Conservation (phyloP, 23 tunicate genomes). For the Ciona savignyi region DNA sequence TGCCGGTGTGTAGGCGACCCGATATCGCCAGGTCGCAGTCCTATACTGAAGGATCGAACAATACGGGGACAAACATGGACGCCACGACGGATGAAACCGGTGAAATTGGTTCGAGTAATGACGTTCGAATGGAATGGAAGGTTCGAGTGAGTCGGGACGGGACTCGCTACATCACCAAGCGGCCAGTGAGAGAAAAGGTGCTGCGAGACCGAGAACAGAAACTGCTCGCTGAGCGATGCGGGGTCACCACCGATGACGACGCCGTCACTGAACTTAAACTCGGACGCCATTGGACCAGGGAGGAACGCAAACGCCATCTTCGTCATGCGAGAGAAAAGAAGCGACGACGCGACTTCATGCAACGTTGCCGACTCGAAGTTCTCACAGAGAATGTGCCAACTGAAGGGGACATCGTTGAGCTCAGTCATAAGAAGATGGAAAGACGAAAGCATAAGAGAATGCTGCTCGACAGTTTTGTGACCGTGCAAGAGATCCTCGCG, state of each 20-base stretch:
- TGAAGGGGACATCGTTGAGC: slow-evolving; percentile 40
- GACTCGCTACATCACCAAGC: slow-evolving; percentile 60
- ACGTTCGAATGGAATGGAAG: slow-evolving; percentile 49
- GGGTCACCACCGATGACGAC: slow-evolving; percentile 47
- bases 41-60: slow-evolving; percentile 3
- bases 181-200: slow-evolving; percentile 50
- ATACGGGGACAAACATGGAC: background rate
- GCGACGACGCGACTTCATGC: slow-evolving; percentile 50
- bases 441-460: slow-evolving; percentile 45
- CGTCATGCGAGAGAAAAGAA: slow-evolving; percentile 51
- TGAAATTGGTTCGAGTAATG: slow-evolving; percentile 6
- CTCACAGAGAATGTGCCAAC: slow-evolving; percentile 34
- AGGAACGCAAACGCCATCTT: slow-evolving; percentile 54
- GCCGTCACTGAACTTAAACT: slow-evolving; percentile 43
- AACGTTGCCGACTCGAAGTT: slow-evolving; percentile 43
- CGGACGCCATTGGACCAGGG: slow-evolving; percentile 62
- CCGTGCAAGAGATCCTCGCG: slow-evolving; percentile 63
- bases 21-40: slow-evolving; percentile 13
- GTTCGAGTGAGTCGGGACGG: slow-evolving; percentile 53
- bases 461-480: slow-evolving; percentile 53
- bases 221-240: slow-evolving; percentile 37
- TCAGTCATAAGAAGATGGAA: slow-evolving; percentile 34
- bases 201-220: slow-evolving; percentile 44
- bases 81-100: background rate
- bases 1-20: slow-evolving; percentile 3